Evolutionary conservation across 1,140 invertebrate genomes (phyloP), one percentile per base, ranked within the genome.

Genomic region (Meloidogyne exigua): DNA sequence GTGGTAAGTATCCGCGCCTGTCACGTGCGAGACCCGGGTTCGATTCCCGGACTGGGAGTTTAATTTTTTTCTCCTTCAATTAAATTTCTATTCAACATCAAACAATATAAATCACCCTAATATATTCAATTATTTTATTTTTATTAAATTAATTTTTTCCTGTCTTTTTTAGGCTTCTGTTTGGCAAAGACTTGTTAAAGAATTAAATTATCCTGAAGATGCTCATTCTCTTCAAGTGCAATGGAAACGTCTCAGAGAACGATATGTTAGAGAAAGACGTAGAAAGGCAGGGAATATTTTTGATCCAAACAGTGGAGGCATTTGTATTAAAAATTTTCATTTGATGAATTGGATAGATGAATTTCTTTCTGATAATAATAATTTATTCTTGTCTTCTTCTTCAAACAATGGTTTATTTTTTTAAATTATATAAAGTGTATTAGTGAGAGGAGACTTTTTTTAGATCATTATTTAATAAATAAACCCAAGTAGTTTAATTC

Each of bases 321-420:
- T 57, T 57, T 57, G 12, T 57, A n/a, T 57, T n/a, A 57, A 57
- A 57, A 57, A 57, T 63, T 25, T 78, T 76, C 44, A 23, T 68
- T 49, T 64, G 36, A 82, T 80, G 79, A 65, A 74, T 39, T 80
- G 79, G 79, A 81, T 80, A 28, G 79, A 80, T 39, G 81, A 82
- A 44, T 80, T 64, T 28, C 42, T 80, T 26, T 25, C 36, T 21
- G 80, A 82, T 28, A 67, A 18, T 26, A 49, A 62, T 64, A 44
- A 62, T 39, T 67, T 78, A 49, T 32, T 28, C 11, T 32, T 39
- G 25, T 21, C 65, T 0, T 13, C 32, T 39, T 64, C 36, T 26
- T 32, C 26, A 18, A 67, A 67, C 26, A 67, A 67, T 32, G 26
- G 36, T 32, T 12, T 25, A n/a, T 36, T 5, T 28, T 67, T 67